Evolutionary conservation across 2,797 vertebrate species (phyloP).

Genomic region (Petrocephalus schoutedeni): DNA sequence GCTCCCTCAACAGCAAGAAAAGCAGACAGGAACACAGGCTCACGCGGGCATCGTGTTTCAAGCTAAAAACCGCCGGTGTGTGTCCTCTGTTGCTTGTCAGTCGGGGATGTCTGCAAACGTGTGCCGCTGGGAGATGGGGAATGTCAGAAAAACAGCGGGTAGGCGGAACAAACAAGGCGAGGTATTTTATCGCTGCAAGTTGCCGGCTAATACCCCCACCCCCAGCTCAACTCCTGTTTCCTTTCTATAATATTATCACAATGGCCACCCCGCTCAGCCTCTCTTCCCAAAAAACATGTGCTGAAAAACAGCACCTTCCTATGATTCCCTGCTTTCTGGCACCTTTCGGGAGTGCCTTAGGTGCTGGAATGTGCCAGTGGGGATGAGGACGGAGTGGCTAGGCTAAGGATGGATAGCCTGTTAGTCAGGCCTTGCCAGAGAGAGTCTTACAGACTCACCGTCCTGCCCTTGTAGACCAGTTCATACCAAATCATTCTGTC

Average conservation of each 20-base stretch:
- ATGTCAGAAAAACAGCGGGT: not conserved
- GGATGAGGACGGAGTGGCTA: not conserved
- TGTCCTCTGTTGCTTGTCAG: not conserved
- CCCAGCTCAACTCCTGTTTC: not conserved
- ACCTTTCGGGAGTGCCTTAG: not conserved
- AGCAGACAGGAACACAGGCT: not conserved
- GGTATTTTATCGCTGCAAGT: not conserved
- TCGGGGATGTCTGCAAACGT: not conserved
- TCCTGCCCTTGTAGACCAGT: not conserved
- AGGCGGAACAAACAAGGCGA: not conserved
- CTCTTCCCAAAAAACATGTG: not conserved
- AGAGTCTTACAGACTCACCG: not conserved
- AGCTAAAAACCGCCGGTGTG: not conserved
- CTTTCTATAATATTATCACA: constrained; percentile 13
- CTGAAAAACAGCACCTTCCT: not conserved
- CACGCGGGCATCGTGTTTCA: not conserved
- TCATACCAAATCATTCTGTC: not conserved
- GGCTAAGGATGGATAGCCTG: not conserved
- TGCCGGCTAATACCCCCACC: not conserved
- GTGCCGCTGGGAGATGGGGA: not conserved
- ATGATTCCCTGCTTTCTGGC: not conserved
- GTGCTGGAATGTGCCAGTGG: not conserved
- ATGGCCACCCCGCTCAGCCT: not conserved
- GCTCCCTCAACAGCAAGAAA: not conserved
- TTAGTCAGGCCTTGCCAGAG: not conserved